These are phyloP conservation scores for Trissolcus japonicus DNA, from an alignment of 2,888 invertebrate genomes.

Conservation along the genomic window DNA sequence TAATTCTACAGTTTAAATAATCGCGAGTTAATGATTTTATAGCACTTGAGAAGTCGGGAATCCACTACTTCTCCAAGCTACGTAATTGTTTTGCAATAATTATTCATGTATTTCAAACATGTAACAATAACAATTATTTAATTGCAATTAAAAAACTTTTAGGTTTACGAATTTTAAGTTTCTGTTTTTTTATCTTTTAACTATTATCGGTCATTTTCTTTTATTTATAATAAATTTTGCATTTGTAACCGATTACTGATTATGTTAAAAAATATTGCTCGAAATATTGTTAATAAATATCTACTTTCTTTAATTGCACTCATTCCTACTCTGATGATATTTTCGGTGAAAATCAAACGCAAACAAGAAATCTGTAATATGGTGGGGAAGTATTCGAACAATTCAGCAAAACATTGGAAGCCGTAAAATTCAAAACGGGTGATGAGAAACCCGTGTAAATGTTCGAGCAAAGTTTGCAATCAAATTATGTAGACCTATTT, in stretches of 20 bases:
- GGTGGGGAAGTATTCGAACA: neutral
- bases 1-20: slow-evolving; percentile 49
- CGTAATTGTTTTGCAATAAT: slow-evolving; percentile 40
- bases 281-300: too few species aligned
- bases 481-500: slow-evolving; percentile 36
- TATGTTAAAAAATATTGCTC: too few species aligned
- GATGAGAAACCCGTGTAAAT: neutral
- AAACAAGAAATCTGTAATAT: neutral
- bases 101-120: slow-evolving; percentile 30
- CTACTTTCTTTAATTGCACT: neutral
- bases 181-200: too few species aligned
- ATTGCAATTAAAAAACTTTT: slow-evolving; percentile 24
- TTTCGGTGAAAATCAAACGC: neutral
- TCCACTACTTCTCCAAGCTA: slow-evolving; percentile 25
- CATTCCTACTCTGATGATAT: neutral
- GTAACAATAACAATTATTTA: slow-evolving; percentile 29
- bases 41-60: slow-evolving; percentile 37
- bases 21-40: slow-evolving; percentile 39
- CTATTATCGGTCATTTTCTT: too few species aligned
- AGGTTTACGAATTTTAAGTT: neutral
- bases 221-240: too few species aligned
- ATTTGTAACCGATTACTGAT: too few species aligned
- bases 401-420: neutral
- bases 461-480: slow-evolving; percentile 13
- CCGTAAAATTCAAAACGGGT: neutral